Base-by-base conservation (phyloP, 2,113 vertebrate genomes). In the Poicephalus meyeri region DNA sequence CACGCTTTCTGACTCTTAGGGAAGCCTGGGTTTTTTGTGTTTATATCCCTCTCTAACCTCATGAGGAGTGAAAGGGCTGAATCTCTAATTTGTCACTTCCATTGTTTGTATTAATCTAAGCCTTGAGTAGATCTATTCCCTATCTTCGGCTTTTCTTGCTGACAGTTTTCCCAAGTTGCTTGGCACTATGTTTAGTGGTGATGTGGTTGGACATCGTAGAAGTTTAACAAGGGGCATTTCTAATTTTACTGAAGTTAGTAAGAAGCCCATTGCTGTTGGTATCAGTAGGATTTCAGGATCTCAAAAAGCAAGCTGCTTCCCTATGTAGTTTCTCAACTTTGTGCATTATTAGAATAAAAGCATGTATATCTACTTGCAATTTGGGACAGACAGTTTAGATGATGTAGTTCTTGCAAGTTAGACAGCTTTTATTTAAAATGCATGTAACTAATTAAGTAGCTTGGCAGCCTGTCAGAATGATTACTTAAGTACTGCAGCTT, bases 381-480 rank as follows among this genome's bases (percentile, higher is more conserved):
- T 68, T 81, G 77, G 82, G 55, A 47, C 25, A 46, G 76, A 47
- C 65, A 35, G 3, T 71, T 84, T 89, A 84, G 92, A 68, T 86
- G 69, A 83, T 88, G 86, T 71, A 86, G 82, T 63, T 74, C 66
- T 88, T 90, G 21, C 77, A 58, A 90, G 55, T 68, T 64, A 68
- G 85, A n/a, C 44, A 72, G 82, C 72, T 96, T 94, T 93, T 94
- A 68, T 93, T 88, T 88, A 13, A 23, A 83, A 20, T 84, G 64
- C 74, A 31, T 91, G 73, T 52, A 86, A 81, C 65, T 83, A 73
- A 88, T 94, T 96, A 96, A 88, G 87, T 90, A 95, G 81, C 77
- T 97, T 97, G 92, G 96, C 96, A 95, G 94, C 77, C 37, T 20
- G 56, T 86, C 92, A 81, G 76, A 41, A 55, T 10, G 90, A 88